phyloP scores from a whole-genome alignment of 2,888 invertebrate genomes.

The Temnothorax unifasciatus region DNA sequence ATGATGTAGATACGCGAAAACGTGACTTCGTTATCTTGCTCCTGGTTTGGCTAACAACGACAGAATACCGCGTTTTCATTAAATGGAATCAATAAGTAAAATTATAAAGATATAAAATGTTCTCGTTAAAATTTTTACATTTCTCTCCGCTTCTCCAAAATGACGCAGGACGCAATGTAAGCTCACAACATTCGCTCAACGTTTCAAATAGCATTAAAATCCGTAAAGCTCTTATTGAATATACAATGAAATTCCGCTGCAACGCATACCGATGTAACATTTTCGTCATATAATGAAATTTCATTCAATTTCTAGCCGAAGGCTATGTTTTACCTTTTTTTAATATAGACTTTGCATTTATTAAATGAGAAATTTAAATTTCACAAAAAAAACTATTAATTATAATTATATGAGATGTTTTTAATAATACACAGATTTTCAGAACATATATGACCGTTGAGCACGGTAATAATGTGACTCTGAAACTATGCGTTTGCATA shows the following conservation, averaged over 20 bases:
- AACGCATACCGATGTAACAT: constrained; percentile 29
- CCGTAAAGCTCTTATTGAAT: constrained; percentile 40
- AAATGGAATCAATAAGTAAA: not conserved
- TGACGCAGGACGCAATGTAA: constrained; percentile 13
- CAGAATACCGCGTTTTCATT: not conserved
- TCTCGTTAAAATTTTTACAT: constrained; percentile 19
- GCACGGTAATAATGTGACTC: not conserved
- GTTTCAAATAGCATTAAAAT: constrained; percentile 30
- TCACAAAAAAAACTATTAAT: not conserved
- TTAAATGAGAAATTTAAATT: not conserved
- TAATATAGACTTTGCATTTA: not conserved
- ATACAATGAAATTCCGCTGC: constrained; percentile 44
- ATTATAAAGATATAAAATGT: constrained; percentile 14
- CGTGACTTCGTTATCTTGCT: constrained; percentile 17
- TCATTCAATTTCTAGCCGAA: constrained; percentile 28
- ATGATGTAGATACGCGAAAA: not conserved
- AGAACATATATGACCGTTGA: not conserved
- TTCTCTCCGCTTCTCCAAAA: not conserved
- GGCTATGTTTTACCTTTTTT: constrained; percentile 4
- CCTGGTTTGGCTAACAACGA: not conserved
- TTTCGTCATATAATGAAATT: constrained; percentile 32
- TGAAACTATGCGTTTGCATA: not conserved
- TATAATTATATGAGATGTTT: not conserved
- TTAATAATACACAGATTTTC: not conserved
- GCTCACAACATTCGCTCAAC: not conserved